Conservation (phyloP, 2,797 vertebrate species). For the Enteromius unitaeniatus region DNA sequence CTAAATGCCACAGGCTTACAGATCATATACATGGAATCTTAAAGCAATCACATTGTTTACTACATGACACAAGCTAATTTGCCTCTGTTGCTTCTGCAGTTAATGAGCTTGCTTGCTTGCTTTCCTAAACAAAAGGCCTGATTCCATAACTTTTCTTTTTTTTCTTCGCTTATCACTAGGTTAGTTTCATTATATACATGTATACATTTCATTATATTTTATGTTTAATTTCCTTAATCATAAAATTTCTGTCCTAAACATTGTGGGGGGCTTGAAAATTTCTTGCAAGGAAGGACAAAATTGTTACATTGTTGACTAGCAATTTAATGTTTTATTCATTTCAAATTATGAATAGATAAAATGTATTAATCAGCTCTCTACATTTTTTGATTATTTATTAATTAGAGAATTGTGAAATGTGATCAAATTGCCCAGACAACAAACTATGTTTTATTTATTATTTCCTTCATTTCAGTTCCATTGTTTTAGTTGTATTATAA, state of each 20-base stretch:
- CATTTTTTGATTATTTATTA: background rate
- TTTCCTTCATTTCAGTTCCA: background rate
- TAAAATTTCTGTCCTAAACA: too few relatives aligned
- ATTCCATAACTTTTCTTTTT: too few relatives aligned
- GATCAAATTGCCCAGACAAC: background rate
- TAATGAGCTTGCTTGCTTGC: background rate
- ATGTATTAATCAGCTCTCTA: background rate
- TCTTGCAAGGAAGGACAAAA: too few relatives aligned
- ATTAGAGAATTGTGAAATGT: background rate
- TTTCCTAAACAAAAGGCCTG: background rate
- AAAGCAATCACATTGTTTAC: background rate
- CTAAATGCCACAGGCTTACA: background rate
- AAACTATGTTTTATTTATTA: background rate
- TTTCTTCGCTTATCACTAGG: too few relatives aligned
- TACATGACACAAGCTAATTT: background rate
- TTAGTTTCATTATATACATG: too few relatives aligned
- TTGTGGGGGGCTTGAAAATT: too few relatives aligned
- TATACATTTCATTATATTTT: too few relatives aligned
- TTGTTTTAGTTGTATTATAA: background rate
- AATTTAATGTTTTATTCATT: background rate
- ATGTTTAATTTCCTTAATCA: too few relatives aligned
- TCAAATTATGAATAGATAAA: background rate
- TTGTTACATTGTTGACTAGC: too few relatives aligned
- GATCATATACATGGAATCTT: background rate
- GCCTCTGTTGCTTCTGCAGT: background rate